Evolutionary conservation across 2,888 invertebrate species (phyloP), one percentile per base, ranked within the genome.

Genomic region (Lepidonotus clava): DNA sequence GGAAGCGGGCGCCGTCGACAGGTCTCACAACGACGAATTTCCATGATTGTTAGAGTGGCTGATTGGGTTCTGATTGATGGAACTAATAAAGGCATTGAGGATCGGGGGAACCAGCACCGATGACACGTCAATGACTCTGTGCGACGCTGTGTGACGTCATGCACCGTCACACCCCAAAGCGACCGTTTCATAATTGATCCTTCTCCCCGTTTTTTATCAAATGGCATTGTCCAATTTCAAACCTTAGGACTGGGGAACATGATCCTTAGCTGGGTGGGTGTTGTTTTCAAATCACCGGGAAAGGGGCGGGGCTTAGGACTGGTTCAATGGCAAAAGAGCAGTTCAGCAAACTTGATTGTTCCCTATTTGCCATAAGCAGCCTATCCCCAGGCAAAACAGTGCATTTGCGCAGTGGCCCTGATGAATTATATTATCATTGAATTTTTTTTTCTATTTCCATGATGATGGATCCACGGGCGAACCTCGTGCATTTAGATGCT

Each of bases 1-100:
- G 61, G 61, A 61, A 61, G 61, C 61, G 21, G 24, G 28, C 24
- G 61, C 28, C 1, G 61, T 28, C 61, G 61, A 18, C 61, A 24
- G 61, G 61, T 61, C 61, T 61, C 61, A 61, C 61, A n/a, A 61
- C 21, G 28, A 24, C 11, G 61, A 61, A 61, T 61, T n/a, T 24
- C 28, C 28, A 28, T 61, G 28, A 61, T 61, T 61, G 8, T 4
- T 11, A 11, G 61, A 4, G 8, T 61, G 11, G 21, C 21, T 61
- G 24, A 61, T 61, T 61, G 24, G 21, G 61, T 24, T 11, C 61
- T 61, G 61, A 61, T 61, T 61, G 21, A 61, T n/a, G 11, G 46
- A 18, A 11, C 46, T 56, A 56, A 56, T 61, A n/a, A 61, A 61
- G 11, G 61, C 28, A 61, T n/a, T n/a, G 21, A 61, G 28, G 6